Conservation (phyloP, 1,140 invertebrate genomes). For the Ceratoteleas bidentatus region DNA sequence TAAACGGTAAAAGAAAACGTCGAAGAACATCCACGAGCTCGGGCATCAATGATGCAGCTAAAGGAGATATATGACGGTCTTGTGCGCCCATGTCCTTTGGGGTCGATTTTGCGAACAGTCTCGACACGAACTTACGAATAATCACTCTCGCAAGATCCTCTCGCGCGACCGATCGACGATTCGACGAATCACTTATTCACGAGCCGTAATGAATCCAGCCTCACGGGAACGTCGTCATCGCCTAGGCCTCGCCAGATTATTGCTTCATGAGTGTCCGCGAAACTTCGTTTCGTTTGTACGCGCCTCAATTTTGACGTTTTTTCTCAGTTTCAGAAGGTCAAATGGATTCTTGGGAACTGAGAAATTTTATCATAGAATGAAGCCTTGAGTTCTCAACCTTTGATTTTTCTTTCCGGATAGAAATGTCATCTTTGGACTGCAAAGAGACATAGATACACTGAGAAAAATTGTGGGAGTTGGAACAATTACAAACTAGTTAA, state of each 20-base stretch:
- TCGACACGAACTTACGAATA: constrained; percentile 75
- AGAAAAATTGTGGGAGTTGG: too few species aligned
- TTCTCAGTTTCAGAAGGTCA: too few species aligned
- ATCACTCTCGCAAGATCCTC: constrained; percentile 74
- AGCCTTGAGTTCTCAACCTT: too few species aligned
- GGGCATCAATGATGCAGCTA: constrained; percentile 78
- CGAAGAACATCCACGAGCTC: constrained; percentile 42
- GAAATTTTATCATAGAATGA: too few species aligned
- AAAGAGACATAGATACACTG: too few species aligned
- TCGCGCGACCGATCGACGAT: constrained; percentile 66
- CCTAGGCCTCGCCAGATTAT: constrained; percentile 62
- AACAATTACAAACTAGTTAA: too few species aligned
- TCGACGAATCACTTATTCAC: constrained; percentile 77
- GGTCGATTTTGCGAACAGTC: constrained; percentile 76
- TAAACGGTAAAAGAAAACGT: constrained; percentile 41
- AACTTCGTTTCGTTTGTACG: constrained; percentile 40
- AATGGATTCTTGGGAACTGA: too few species aligned
- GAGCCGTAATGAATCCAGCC: constrained; percentile 76
- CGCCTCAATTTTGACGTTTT: neutral
- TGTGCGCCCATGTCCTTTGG: constrained; percentile 70
- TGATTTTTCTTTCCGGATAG: too few species aligned
- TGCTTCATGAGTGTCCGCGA: constrained; percentile 22
- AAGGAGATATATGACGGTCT: constrained; percentile 74
- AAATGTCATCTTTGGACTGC: too few species aligned
- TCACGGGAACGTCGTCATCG: constrained; percentile 75